phyloP scores from a whole-genome alignment of 2,888 invertebrate genomes.

The Plebejus melissa region DNA sequence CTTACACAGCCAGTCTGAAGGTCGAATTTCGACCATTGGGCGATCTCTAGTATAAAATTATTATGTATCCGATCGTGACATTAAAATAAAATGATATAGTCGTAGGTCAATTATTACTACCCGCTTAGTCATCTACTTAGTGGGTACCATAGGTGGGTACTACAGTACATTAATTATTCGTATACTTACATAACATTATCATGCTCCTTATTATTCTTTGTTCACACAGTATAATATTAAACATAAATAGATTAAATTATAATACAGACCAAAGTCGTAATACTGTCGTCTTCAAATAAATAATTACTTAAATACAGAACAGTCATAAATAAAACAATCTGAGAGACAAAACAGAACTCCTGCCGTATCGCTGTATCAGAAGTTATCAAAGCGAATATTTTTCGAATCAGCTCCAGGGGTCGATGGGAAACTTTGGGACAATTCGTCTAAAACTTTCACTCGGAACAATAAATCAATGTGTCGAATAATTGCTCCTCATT shows the following conservation, averaged over 20 bases:
- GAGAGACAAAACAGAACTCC: conserved; percentile 1
- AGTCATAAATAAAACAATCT: conserved; percentile 5
- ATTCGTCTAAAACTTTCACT: conserved; percentile 54
- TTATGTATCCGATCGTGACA: background rate
- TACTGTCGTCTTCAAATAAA: background rate
- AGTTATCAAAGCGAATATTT: conserved; percentile 64
- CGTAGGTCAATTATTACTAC: too few species aligned
- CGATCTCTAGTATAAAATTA: too few species aligned
- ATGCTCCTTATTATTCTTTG: too few species aligned
- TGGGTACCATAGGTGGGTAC: too few species aligned
- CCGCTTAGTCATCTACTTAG: too few species aligned
- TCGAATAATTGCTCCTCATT: conserved; percentile 70
- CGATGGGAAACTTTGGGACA: conserved; percentile 49
- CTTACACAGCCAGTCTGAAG: too few species aligned
- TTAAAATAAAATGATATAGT: too few species aligned
- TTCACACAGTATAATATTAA: too few species aligned
- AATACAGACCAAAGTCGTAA: background rate
- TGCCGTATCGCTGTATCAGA: conserved; percentile 35
- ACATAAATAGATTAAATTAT: background rate
- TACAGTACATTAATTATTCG: too few species aligned
- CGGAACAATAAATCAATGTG: conserved; percentile 76
- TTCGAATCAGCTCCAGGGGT: conserved; percentile 48
- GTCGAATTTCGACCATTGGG: too few species aligned
- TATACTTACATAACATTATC: too few species aligned
- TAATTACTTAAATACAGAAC: background rate